Percentiles rank a stretch among this genome's conserved stretches.
Evolutionary conservation across 2,888 invertebrate genomes (phyloP).

Genomic region (Encarsia formosa): DNA sequence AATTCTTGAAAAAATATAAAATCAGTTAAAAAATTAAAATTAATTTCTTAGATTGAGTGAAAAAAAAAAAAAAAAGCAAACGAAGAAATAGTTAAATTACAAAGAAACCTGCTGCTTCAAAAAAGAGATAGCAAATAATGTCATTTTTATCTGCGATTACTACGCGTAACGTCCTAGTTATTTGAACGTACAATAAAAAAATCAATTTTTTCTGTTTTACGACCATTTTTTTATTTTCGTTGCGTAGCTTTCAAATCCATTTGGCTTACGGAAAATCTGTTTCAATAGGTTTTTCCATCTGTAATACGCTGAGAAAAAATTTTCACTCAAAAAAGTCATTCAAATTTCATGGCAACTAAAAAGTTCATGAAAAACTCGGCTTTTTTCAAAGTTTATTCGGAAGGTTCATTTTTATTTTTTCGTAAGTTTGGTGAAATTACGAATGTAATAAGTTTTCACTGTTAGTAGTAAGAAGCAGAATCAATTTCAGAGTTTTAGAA

Average conservation of each 20-base stretch:
- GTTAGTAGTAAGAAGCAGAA: too few relatives aligned
- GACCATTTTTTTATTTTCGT: conserved; percentile 5
- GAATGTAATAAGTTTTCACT: too few relatives aligned
- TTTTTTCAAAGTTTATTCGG: too few relatives aligned
- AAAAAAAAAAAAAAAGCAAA: not conserved
- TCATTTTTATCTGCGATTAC: conserved; percentile 13
- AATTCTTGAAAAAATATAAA: too few relatives aligned
- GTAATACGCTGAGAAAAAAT: conserved; percentile 1
- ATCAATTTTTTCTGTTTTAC: conserved; percentile 2
- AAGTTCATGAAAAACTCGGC: too few relatives aligned
- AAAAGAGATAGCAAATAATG: conserved; percentile 4
- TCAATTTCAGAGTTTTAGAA: too few relatives aligned
- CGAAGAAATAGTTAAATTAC: conserved; percentile 12
- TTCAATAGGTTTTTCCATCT: not conserved
- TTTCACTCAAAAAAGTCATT: conserved; percentile 17
- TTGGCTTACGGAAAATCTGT: not conserved
- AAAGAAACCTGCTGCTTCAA: conserved; percentile 23
- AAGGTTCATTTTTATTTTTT: too few relatives aligned
- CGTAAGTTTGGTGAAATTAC: too few relatives aligned
- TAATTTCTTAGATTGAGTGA: too few relatives aligned
- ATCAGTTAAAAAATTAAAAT: too few relatives aligned
- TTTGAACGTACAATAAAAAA: conserved; percentile 5
- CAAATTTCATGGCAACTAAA: too few relatives aligned
- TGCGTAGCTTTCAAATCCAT: conserved; percentile 21
- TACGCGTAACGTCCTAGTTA: conserved; percentile 5